These are phyloP conservation scores for Musca vetustissima DNA, from an alignment of 1,140 invertebrate species.

Conservation along the genomic window DNA sequence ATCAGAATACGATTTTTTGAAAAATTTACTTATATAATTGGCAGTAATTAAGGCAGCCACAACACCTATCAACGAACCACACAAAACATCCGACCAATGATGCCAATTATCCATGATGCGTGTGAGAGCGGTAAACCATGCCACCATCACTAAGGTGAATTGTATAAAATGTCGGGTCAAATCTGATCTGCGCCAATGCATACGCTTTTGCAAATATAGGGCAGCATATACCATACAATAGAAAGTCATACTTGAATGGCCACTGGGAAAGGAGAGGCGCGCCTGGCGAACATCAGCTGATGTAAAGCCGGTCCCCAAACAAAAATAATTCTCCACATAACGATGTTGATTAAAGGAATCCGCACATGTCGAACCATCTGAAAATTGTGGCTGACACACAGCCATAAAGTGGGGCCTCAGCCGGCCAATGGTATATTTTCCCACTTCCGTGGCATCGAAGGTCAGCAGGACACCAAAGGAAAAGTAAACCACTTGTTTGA, in stretches of 20 bases:
- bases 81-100: constrained; percentile 50
- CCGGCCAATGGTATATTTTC: constrained; percentile 90
- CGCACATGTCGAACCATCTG: constrained; percentile 58
- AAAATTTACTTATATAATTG: constrained; percentile 39
- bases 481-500: constrained; percentile 73
- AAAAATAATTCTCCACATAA: constrained; percentile 69
- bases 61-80: constrained; percentile 41
- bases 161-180: constrained; percentile 75
- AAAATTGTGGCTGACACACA: constrained; percentile 66
- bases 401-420: constrained; percentile 89
- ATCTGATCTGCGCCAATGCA: constrained; percentile 72
- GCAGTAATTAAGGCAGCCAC: constrained; percentile 42
- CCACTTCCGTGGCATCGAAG: constrained; percentile 83
- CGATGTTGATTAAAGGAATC: constrained; percentile 60
- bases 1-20: constrained; percentile 12
- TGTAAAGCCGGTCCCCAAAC: constrained; percentile 60
- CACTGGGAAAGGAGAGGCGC: constrained; percentile 79
- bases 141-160: constrained; percentile 64
- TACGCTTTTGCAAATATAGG: constrained; percentile 79
- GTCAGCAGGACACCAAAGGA: constrained; percentile 79
- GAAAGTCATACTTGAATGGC: constrained; percentile 77
- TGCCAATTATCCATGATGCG: constrained; percentile 52
- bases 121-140: constrained; percentile 48
- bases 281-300: constrained; percentile 66
- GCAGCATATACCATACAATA: constrained; percentile 77